phyloP scores from a whole-genome alignment of 2,797 vertebrate species.

The Lithobates pipiens region DNA sequence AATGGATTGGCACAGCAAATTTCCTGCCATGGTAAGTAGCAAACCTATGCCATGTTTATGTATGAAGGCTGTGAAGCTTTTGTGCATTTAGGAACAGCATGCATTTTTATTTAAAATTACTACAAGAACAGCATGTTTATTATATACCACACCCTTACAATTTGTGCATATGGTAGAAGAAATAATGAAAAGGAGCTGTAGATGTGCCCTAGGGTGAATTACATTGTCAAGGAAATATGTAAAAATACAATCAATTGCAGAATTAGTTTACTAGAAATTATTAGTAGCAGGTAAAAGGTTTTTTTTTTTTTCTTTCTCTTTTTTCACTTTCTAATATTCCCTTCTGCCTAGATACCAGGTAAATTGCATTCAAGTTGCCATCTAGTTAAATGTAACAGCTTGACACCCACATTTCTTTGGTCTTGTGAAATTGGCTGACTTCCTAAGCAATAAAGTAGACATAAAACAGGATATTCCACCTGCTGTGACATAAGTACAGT shows the following conservation, averaged over 20 bases:
- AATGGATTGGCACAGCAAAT: too few species aligned
- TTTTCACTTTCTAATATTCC: slow-evolving; percentile 30
- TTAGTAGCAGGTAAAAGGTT: background rate
- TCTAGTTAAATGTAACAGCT: slow-evolving; percentile 61
- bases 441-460: slow-evolving; percentile 55
- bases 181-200: background rate
- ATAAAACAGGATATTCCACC: slow-evolving; percentile 42
- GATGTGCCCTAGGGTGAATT: slow-evolving; percentile 10
- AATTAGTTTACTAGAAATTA: slow-evolving; percentile 39
- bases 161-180: background rate
- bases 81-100: background rate
- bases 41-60: background rate
- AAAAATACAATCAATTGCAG: slow-evolving; percentile 28
- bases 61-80: background rate
- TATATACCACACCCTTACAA: background rate
- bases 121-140: background rate
- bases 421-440: slow-evolving; percentile 57
- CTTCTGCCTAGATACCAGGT: slow-evolving; percentile 22
- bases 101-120: background rate
- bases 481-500: slow-evolving; percentile 51
- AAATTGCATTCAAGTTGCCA: slow-evolving; percentile 52
- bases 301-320: slow-evolving; percentile 2
- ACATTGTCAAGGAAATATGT: background rate
- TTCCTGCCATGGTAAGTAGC: too few species aligned
- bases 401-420: slow-evolving; percentile 57